phyloP scores from a whole-genome alignment of 2,888 invertebrate species.

The Xylota sylvarum region DNA sequence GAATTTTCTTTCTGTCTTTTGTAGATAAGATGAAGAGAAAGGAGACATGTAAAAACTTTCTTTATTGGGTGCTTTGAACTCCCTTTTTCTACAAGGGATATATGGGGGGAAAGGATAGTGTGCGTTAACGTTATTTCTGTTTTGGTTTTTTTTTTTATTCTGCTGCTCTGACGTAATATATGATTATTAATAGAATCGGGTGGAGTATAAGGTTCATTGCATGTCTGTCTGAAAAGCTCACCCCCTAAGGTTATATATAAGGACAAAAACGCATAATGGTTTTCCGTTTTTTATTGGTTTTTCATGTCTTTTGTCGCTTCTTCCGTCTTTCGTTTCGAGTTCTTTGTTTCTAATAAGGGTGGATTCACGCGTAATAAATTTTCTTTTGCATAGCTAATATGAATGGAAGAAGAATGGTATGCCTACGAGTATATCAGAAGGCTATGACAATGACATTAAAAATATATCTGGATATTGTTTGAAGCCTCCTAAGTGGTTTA shows the following conservation, averaged over 20 bases:
- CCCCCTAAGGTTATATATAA: slow-evolving; percentile 15
- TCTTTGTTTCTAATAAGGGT: slow-evolving; percentile 50
- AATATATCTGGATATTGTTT: slow-evolving; percentile 1
- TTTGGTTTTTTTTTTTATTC: slow-evolving; percentile 11
- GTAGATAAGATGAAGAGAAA: not conserved
- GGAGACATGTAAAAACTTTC: slow-evolving; percentile 14
- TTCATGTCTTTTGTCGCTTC: slow-evolving; percentile 39
- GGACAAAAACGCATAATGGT: slow-evolving; percentile 36
- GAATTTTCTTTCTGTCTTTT: slow-evolving; percentile 28
- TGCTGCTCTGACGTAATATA: slow-evolving; percentile 23
- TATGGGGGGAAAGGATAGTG: slow-evolving; percentile 37
- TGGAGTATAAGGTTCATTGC: slow-evolving; percentile 49
- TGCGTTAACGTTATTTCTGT: slow-evolving; percentile 7
- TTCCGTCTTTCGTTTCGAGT: slow-evolving; percentile 28
- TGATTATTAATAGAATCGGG: slow-evolving; percentile 48
- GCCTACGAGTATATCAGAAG: not conserved
- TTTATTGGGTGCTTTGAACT: slow-evolving; percentile 41
- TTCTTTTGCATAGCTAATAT: slow-evolving; percentile 50
- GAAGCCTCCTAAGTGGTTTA: no score
- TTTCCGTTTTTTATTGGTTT: slow-evolving; percentile 63
- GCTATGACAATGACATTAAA: slow-evolving; percentile 9
- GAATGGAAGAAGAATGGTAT: not conserved
- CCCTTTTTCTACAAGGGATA: not conserved
- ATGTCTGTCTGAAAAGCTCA: slow-evolving; percentile 42
- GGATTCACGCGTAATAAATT: slow-evolving; percentile 49